These are phyloP conservation scores for Centroberyx gerrardi DNA, from an alignment of 2,797 vertebrate genomes.

Conservation along the genomic window DNA sequence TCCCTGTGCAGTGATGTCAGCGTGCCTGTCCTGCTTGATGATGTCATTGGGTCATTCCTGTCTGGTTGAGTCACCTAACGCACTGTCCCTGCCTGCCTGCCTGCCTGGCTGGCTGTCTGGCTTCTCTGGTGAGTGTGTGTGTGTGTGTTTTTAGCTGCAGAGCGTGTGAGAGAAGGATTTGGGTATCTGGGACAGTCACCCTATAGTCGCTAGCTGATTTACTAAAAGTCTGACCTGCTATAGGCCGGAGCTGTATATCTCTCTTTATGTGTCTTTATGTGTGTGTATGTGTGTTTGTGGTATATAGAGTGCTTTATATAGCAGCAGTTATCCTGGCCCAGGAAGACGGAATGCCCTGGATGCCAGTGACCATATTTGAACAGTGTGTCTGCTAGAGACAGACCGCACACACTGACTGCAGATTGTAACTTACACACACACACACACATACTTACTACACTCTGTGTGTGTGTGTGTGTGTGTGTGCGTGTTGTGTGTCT, in stretches of 20 bases:
- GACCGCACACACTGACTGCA: constrained; percentile 57
- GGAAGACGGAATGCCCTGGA: constrained; percentile 77
- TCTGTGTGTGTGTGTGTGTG: constrained; percentile 26
- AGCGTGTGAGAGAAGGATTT: constrained; percentile 51
- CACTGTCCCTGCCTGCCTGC: constrained; percentile 15
- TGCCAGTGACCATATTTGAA: constrained; percentile 86
- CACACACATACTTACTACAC: constrained; percentile 12
- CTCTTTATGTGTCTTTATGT: constrained; percentile 29
- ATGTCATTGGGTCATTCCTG: constrained; percentile 78
- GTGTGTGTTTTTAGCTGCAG: constrained; percentile 49
- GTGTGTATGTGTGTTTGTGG: constrained; percentile 31
- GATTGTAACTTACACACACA: constrained; percentile 50
- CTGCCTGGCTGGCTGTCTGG: constrained; percentile 19
- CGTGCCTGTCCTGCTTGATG: constrained; percentile 53
- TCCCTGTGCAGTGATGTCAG: constrained; percentile 64
- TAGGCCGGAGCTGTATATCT: constrained; percentile 39
- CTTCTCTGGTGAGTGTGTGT: constrained; percentile 49
- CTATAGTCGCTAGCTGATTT: constrained; percentile 63
- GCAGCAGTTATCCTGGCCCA: constrained; percentile 69
- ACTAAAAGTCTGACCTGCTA: constrained; percentile 56
- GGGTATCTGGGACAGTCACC: constrained; percentile 49
- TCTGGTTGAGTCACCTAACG: constrained; percentile 63
- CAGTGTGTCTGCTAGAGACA: constrained; percentile 61
- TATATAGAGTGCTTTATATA: constrained; percentile 73
- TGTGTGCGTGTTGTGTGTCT: constrained; percentile 33